These are phyloP conservation scores for Prunella fulvescens DNA, from an alignment of 2,113 vertebrate genomes.

Conservation along the genomic window DNA sequence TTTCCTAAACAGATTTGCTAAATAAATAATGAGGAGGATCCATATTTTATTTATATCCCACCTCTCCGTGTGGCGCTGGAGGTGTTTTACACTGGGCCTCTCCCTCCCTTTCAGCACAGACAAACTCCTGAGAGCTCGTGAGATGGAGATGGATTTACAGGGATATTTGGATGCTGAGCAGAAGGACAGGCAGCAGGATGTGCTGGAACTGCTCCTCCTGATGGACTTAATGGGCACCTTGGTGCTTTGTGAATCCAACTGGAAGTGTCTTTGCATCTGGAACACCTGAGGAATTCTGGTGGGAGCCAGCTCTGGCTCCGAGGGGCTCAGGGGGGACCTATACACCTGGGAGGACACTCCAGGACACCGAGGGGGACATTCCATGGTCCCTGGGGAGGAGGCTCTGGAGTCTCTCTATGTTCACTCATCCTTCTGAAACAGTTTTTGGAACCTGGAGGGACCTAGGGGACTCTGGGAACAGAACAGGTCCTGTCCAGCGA, in stretches of 20 bases:
- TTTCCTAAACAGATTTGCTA: conserved; percentile 19
- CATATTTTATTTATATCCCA: conserved; percentile 31
- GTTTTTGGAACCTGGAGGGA: not conserved
- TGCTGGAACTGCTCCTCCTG: not conserved
- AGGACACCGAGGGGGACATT: not conserved
- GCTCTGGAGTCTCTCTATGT: not conserved
- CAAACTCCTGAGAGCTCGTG: not conserved
- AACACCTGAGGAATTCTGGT: not conserved
- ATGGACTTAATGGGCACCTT: not conserved
- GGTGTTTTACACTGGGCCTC: not conserved
- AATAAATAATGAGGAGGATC: conserved; percentile 12
- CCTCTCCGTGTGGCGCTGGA: not conserved
- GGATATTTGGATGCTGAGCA: not conserved
- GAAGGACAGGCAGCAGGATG: not conserved
- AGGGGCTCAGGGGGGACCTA: not conserved
- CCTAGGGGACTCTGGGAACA: not conserved
- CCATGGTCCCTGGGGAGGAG: not conserved
- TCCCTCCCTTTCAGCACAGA: not conserved
- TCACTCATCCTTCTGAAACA: not conserved
- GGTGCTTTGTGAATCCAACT: not conserved
- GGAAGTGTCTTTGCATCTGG: not conserved
- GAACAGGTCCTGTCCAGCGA: not conserved
- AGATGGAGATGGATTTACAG: not conserved
- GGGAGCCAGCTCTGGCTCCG: not conserved
- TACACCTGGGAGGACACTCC: not conserved